These are phyloP conservation scores for Nasonia giraulti DNA, from an alignment of 1,140 invertebrate genomes.

Conservation along the genomic window DNA sequence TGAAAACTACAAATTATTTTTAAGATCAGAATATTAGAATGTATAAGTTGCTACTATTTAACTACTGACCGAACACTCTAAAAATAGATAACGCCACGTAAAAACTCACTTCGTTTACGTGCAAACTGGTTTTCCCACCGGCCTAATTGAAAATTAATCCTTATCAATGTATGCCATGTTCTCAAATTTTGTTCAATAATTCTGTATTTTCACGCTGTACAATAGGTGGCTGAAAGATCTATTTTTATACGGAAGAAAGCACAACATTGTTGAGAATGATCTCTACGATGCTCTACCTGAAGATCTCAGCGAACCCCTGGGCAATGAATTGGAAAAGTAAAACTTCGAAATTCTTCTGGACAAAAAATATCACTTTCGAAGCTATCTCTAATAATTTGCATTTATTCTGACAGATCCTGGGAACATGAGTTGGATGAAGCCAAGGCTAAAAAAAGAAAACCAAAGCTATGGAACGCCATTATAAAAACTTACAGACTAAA, in stretches of 20 bases:
- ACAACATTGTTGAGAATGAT: neutral
- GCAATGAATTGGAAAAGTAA: constrained; percentile 16
- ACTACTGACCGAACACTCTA: no score
- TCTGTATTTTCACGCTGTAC: neutral
- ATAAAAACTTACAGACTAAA: neutral
- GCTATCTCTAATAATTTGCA: neutral
- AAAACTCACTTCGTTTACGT: no score
- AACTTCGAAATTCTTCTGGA: neutral
- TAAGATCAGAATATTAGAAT: no score
- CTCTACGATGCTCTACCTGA: neutral
- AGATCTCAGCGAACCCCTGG: constrained; percentile 17
- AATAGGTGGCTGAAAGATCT: constrained; percentile 8
- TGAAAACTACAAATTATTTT: no score
- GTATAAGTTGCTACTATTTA: no score
- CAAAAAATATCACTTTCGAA: neutral
- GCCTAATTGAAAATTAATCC: no score
- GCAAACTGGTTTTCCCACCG: no score
- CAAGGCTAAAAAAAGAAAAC: neutral
- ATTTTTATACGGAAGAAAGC: neutral
- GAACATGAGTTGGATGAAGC: neutral
- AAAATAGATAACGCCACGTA: no score
- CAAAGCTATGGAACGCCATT: neutral
- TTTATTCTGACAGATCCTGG: neutral
- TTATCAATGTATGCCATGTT: no score
- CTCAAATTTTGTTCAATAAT: neutral